These are phyloP conservation scores for Cordylochernes scorpioides DNA, from an alignment of 2,888 invertebrate species.

Conservation along the genomic window DNA sequence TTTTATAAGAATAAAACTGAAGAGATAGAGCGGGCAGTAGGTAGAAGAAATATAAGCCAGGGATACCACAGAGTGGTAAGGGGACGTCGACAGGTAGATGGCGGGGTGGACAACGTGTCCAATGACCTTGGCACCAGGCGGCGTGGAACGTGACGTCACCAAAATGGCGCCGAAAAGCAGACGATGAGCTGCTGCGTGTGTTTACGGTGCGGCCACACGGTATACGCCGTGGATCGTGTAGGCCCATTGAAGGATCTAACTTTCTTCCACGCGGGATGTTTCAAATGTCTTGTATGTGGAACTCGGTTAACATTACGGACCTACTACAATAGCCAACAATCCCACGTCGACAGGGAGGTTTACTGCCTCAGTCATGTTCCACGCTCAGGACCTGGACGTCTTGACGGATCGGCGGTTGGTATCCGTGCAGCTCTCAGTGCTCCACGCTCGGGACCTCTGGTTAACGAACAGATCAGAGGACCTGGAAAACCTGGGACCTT, in stretches of 20 bases:
- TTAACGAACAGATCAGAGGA: constrained; percentile 71
- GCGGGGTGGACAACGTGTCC: too few species aligned
- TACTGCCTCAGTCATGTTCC: constrained; percentile 92
- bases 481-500: constrained; percentile 32
- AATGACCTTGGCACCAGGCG: too few species aligned
- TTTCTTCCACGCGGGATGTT: constrained; percentile 90
- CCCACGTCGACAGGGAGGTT: constrained; percentile 79
- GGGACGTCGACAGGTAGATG: too few species aligned
- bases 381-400: constrained; percentile 64
- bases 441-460: constrained; percentile 39
- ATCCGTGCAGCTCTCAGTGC: constrained; percentile 69
- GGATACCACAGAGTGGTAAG: too few species aligned
- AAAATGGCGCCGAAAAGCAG: too few species aligned
- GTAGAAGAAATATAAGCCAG: too few species aligned
- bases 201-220: constrained; percentile 68
- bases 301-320: constrained; percentile 77
- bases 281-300: constrained; percentile 78
- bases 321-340: constrained; percentile 79
- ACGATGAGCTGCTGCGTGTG: too few species aligned
- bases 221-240: constrained; percentile 77
- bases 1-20: too few species aligned
- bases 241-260: constrained; percentile 86
- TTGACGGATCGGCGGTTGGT: constrained; percentile 66
- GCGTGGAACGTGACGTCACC: too few species aligned
- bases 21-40: too few species aligned